phyloP scores from a whole-genome alignment of 2,113 vertebrate genomes.

The Tetrax tetrax region DNA sequence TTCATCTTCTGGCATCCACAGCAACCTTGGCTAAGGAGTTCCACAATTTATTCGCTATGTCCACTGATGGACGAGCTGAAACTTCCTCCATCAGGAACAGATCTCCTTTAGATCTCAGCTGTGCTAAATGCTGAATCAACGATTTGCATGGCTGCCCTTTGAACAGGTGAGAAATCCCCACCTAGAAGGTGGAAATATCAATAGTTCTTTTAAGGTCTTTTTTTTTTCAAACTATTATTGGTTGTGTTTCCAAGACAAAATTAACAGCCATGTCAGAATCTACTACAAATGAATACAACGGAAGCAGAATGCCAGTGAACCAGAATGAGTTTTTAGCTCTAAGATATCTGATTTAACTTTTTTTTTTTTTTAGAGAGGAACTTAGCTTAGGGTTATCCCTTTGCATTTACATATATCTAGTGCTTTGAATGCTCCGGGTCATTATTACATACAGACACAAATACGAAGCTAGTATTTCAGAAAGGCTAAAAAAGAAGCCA shows the following conservation, averaged over 20 bases:
- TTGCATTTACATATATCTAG: neutral
- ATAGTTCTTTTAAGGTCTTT: neutral
- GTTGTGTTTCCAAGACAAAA: neutral
- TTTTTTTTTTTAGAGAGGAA: neutral
- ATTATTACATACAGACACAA: neutral
- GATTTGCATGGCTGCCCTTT: neutral
- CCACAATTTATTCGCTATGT: neutral
- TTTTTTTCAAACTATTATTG: neutral
- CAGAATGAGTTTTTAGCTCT: neutral
- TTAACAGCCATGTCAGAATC: neutral
- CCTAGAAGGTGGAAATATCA: neutral
- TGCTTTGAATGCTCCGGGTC: neutral
- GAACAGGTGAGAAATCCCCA: neutral
- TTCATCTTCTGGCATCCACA: neutral
- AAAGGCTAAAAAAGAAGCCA: neutral
- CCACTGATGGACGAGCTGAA: neutral
- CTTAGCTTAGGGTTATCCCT: neutral
- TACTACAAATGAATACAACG: neutral
- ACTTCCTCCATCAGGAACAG: neutral
- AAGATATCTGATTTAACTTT: neutral
- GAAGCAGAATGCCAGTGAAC: neutral
- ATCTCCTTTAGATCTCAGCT: neutral
- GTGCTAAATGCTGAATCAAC: neutral
- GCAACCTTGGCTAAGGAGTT: neutral
- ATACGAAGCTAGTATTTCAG: neutral